A percentile compares a stretch with the other conserved stretches of the same genome.
phyloP scores from a whole-genome alignment of 2,113 vertebrate genomes.

The Monarcha castaneiventris region DNA sequence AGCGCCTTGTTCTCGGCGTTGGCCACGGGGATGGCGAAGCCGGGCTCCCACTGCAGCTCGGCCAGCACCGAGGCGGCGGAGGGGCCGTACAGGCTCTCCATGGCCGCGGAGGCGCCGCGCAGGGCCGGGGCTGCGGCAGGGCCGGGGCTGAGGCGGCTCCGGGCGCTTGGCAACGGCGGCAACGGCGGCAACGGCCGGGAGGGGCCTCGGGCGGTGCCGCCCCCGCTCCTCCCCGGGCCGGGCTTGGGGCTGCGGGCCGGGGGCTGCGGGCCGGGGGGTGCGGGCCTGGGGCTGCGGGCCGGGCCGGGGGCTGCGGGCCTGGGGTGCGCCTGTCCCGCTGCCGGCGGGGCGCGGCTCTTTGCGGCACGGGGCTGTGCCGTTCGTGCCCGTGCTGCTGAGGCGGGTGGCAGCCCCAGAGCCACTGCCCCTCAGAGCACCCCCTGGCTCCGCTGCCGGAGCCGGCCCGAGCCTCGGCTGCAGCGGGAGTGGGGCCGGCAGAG shows the following conservation, averaged over 20 bases:
- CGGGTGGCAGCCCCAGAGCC: neutral
- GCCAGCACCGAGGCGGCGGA: conserved; percentile 52
- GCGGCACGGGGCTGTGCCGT: neutral
- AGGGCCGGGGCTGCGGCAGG: neutral
- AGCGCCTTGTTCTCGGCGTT: conserved; percentile 81
- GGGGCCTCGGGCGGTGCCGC: neutral
- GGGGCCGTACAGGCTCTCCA: neutral
- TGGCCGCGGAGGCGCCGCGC: neutral
- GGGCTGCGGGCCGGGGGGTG: too few species aligned
- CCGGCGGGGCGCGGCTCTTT: rapidly evolving
- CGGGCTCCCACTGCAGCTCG: conserved; percentile 81
- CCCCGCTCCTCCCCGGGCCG: neutral
- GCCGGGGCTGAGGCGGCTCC: neutral
- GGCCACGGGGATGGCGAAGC: conserved; percentile 81
- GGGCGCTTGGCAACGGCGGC: neutral
- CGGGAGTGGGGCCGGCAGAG: neutral
- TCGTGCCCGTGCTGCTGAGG: neutral
- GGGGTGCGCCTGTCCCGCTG: too few species aligned
- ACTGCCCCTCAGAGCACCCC: neutral
- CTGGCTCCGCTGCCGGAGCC: neutral
- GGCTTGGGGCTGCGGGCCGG: too few species aligned
- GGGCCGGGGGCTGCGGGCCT: too few species aligned
- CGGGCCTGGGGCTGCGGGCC: too few species aligned
- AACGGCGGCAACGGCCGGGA: neutral
- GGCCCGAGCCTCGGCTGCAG: too few species aligned